Percentiles rank a stretch among this genome's conserved stretches.
phyloP scores from a whole-genome alignment of 2,888 invertebrate genomes.

The Apoda limacodes region DNA sequence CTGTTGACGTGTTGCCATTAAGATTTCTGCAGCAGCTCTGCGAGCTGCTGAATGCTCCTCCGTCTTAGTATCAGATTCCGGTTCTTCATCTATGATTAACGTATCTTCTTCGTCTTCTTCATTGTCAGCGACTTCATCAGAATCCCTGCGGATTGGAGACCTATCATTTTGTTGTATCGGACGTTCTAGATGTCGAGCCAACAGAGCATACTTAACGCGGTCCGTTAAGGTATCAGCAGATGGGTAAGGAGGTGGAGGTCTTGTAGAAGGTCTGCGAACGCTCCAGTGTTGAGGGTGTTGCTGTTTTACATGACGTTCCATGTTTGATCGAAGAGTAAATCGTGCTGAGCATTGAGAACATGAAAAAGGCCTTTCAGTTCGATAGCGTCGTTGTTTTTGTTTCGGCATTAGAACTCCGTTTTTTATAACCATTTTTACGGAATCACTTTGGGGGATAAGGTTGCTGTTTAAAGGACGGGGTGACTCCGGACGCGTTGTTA shows the following conservation, averaged over 20 bases:
- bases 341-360: conserved; percentile 92
- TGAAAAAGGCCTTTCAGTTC: conserved; percentile 90
- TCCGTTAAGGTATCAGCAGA: conserved; percentile 43
- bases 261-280: conserved; percentile 73
- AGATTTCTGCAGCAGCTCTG: conserved; percentile 69
- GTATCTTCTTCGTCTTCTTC: conserved; percentile 77
- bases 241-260: conserved; percentile 53
- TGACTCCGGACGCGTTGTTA: conserved; percentile 58
- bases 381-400: conserved; percentile 89
- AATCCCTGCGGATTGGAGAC: conserved; percentile 49
- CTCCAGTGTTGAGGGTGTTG: conserved; percentile 94
- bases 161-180: conserved; percentile 57
- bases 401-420: conserved; percentile 92
- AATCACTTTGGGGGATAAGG: conserved; percentile 63
- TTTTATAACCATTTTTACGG: conserved; percentile 90
- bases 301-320: conserved; percentile 95
- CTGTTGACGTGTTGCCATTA: conserved; percentile 61
- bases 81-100: conserved; percentile 76
- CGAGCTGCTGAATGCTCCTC: conserved; percentile 60
- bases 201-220: conserved; percentile 77
- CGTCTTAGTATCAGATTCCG: conserved; percentile 36
- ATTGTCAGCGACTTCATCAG: conserved; percentile 71
- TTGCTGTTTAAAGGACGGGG: conserved; percentile 57
- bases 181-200: conserved; percentile 81
- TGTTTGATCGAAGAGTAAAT: conserved; percentile 92